Conservation (phyloP, 2,797 vertebrate genomes). For the Xiphorhynchus erythropygius region DNA sequence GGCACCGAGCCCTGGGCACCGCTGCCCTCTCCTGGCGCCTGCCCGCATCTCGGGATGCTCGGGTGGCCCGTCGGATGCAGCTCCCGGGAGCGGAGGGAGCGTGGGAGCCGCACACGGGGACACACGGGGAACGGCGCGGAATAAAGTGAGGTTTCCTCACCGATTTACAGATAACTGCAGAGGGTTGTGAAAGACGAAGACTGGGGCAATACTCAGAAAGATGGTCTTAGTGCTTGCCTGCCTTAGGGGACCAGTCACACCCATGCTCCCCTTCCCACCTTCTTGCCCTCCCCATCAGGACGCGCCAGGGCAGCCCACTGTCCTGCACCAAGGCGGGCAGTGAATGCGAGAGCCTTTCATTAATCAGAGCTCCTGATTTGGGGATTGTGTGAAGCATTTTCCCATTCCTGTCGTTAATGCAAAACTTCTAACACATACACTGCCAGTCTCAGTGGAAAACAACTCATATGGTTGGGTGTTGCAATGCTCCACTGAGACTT, state of each 20-base stretch:
- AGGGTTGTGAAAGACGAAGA: background rate
- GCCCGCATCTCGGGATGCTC: background rate
- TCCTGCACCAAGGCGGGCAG: background rate
- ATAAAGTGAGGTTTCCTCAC: rapidly evolving
- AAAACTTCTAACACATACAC: background rate
- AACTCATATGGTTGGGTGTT: background rate
- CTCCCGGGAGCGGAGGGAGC: rapidly evolving
- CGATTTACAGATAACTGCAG: rapidly evolving
- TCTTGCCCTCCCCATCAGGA: background rate
- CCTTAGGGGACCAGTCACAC: background rate
- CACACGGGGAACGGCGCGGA: rapidly evolving
- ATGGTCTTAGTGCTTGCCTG: background rate
- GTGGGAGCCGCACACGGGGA: rapidly evolving
- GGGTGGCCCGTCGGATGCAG: rapidly evolving
- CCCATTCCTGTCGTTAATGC: background rate
- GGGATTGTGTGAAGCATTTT: background rate
- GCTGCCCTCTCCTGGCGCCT: conserved; percentile 57
- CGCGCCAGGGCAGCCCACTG: background rate
- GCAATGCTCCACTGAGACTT: background rate
- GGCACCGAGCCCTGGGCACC: background rate
- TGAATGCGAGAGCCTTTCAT: background rate
- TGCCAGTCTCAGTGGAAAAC: background rate
- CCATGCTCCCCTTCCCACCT: rapidly evolving
- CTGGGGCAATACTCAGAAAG: background rate
- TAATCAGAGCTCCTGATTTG: background rate